Conservation (phyloP, 1,140 invertebrate genomes). For the Philaenus spumarius region DNA sequence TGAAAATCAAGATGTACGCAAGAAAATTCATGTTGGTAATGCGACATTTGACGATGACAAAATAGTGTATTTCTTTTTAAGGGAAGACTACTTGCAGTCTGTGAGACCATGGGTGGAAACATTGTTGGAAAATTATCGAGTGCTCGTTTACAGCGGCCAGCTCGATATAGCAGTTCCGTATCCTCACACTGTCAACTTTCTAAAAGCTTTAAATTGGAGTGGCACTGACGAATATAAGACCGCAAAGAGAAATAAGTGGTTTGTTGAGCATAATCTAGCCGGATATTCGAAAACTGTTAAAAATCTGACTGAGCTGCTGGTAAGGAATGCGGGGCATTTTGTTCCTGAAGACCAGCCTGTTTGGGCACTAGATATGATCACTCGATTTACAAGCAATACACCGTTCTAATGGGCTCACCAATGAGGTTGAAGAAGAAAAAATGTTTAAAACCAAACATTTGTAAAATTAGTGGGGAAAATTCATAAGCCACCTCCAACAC, state of each 20-base stretch:
- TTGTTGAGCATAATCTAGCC: conserved; percentile 42
- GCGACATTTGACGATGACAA: conserved; percentile 37
- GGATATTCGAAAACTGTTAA: conserved; percentile 30
- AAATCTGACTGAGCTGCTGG: conserved; percentile 49
- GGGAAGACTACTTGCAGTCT: conserved; percentile 74
- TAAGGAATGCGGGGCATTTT: conserved; percentile 57
- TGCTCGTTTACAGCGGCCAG: conserved; percentile 73
- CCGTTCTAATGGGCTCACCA: too few relatives aligned
- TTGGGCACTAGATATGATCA: conserved; percentile 47
- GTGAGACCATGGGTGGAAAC: conserved; percentile 66
- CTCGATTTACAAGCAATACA: too few relatives aligned
- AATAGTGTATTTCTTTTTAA: conserved; percentile 48
- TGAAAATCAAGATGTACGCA: conserved; percentile 48
- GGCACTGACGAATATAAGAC: conserved; percentile 35
- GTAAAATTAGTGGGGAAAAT: too few relatives aligned
- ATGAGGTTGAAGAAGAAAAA: too few relatives aligned
- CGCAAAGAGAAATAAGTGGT: conserved; percentile 40
- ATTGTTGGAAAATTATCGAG: conserved; percentile 56
- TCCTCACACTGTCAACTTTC: conserved; percentile 64
- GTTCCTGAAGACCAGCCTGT: conserved; percentile 54
- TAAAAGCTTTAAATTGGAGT: conserved; percentile 44
- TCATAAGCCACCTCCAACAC: too few relatives aligned
- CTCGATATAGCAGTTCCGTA: conserved; percentile 78
- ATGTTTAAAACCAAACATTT: too few relatives aligned
- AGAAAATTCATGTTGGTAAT: conserved; percentile 49